Evolutionary conservation across 2,797 vertebrate species (phyloP), one percentile per base, ranked within the genome.

Genomic region (Gadopsis bispinosus): DNA sequence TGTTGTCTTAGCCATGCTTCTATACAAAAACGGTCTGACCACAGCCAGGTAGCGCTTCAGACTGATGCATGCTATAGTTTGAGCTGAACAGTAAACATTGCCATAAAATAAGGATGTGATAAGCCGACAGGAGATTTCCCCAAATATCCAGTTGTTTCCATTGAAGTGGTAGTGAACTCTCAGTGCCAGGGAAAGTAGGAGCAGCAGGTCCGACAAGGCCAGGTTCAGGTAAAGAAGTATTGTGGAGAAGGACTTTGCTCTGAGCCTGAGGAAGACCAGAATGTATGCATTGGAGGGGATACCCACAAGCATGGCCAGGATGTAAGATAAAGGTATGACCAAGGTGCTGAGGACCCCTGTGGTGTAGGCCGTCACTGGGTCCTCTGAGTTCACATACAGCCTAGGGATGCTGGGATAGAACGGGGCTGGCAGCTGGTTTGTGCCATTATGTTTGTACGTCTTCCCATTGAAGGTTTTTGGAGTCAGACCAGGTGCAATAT

Each of bases 61-160:
- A 2, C 97, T 96, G 87, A 98, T 96, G 83, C 97, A 97, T 0
- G 92, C 95, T 4, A 98, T 96, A n/a, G 96, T 95, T 78, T 97
- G 92, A 71, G 98, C 96, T 12, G 97, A 97, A 67, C 97, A 96
- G 88, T 98, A 98, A 90, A 97, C 94, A 73, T 99, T 99, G 14
- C 97, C 96, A 0, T 98, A 99, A 87, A 99, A 99, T 72, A 96
- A 90, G 0, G 89, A 96, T 0, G 96, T 98, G 67, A 94, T 88
- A 0, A 94, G 54, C 13, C 94, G 95, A 61, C 97, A 99, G 89
- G 96, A 90, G 3, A 86, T 62, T 88, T 98, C 97, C 31, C 97
- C 97, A 63, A 99, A 99, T 39, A 97, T 80, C 97, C 98, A 99
- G 94, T 97, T 76, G 87, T 97, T 97, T 17, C 96, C 94, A 0